A percentile compares a stretch with the other conserved stretches of the same genome.
phyloP scores from a whole-genome alignment of 2,113 vertebrate species.

The Lipotes vexillifer region DNA sequence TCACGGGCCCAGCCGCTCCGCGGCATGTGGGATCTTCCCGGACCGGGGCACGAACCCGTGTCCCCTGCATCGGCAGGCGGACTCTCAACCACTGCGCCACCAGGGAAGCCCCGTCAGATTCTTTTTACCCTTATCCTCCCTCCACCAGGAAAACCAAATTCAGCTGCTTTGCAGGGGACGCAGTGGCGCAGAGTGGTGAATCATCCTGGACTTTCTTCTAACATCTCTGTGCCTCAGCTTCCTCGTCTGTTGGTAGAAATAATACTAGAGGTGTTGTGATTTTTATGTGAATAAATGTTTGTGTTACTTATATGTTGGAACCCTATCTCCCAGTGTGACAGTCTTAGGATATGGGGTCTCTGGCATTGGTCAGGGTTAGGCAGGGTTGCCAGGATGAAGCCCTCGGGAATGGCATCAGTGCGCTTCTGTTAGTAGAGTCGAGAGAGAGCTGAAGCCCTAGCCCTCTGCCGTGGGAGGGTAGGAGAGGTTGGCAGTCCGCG shows the following conservation, averaged over 20 bases:
- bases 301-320: not conserved
- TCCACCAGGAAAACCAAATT: not conserved
- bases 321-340: rapidly evolving
- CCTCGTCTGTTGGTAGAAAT: not conserved
- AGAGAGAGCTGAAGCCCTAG: not conserved
- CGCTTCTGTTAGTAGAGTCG: not conserved
- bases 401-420: not conserved
- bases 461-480: not conserved
- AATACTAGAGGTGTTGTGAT: not conserved
- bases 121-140: not conserved
- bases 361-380: not conserved
- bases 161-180: not conserved
- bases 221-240: not conserved
- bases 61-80: too few species aligned
- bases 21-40: too few species aligned
- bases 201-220: not conserved
- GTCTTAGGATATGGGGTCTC: not conserved
- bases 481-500: not conserved
- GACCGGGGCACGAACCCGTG: too few species aligned
- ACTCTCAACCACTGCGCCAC: too few species aligned
- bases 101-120: too few species aligned
- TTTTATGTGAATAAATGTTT: not conserved
- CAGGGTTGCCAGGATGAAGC: not conserved
- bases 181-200: not conserved
- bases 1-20: too few species aligned